Percentiles rank a stretch among this genome's conserved stretches.
phyloP scores from a whole-genome alignment of 2,888 invertebrate genomes.

The Pyralis farinalis region DNA sequence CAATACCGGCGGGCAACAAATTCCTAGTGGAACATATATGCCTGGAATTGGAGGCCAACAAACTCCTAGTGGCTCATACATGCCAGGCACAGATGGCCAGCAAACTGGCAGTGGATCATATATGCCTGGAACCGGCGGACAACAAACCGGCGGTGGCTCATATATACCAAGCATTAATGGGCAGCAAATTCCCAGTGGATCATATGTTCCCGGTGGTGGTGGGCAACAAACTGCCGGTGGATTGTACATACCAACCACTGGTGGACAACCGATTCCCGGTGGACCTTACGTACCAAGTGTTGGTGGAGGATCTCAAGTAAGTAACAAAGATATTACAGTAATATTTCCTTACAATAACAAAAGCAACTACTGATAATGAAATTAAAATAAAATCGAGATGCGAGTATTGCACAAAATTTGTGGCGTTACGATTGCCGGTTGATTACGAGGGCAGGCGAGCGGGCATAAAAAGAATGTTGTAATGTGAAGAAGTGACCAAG shows the following conservation, averaged over 20 bases:
- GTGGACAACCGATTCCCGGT: conserved; percentile 1
- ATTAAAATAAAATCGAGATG: too few relatives aligned
- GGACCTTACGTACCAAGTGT: background rate
- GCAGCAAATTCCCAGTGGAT: conserved; percentile 12
- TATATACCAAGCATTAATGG: background rate
- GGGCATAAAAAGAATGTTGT: too few relatives aligned
- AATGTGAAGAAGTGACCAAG: too few relatives aligned
- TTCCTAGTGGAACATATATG: conserved; percentile 1
- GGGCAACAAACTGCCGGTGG: background rate
- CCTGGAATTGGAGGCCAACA: background rate
- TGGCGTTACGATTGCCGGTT: too few relatives aligned
- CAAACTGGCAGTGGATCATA: background rate
- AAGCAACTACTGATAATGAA: too few relatives aligned
- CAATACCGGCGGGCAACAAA: background rate
- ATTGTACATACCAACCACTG: background rate
- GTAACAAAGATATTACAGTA: too few relatives aligned
- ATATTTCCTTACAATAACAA: too few relatives aligned
- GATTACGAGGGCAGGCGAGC: too few relatives aligned
- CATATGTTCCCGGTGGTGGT: background rate
- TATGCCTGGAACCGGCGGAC: background rate
- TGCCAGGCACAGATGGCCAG: background rate
- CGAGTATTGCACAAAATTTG: too few relatives aligned
- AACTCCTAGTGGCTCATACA: background rate
- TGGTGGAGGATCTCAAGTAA: background rate
- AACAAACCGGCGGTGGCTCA: background rate